These are phyloP conservation scores for Phenganax stokvisi DNA, from an alignment of 92 coral and sea anemone genomes.

Conservation along the genomic window DNA sequence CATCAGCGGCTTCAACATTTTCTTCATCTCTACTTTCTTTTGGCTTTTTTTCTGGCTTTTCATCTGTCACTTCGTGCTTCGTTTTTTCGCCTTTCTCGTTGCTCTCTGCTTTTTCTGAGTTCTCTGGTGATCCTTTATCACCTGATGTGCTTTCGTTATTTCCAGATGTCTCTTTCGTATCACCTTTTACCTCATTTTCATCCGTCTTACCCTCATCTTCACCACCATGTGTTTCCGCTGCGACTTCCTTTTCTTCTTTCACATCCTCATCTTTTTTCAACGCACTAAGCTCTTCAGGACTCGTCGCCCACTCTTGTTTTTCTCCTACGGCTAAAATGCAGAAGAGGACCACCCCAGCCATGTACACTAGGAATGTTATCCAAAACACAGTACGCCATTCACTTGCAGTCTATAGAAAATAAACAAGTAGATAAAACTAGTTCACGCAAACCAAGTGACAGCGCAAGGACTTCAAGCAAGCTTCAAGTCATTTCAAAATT, in stretches of 20 bases:
- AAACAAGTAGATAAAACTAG: background rate
- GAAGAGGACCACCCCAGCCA: conserved; percentile 77
- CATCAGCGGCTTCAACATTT: conserved; percentile 7
- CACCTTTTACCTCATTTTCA: conserved; percentile 51
- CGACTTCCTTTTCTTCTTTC: conserved; percentile 30
- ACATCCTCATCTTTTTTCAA: conserved; percentile 53
- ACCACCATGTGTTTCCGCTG: conserved; percentile 2
- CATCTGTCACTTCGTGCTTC: conserved; percentile 13
- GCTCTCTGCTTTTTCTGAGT: conserved; percentile 7
- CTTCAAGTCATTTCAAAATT: background rate
- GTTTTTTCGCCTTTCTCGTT: background rate
- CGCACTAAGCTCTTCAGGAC: conserved; percentile 41
- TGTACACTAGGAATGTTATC: conserved; percentile 87
- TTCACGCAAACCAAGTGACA: too few species aligned
- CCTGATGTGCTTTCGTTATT: conserved; percentile 33
- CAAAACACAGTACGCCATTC: conserved; percentile 98
- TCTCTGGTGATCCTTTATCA: conserved; percentile 11
- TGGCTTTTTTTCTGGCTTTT: conserved; percentile 9
- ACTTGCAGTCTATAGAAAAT: conserved; percentile 64
- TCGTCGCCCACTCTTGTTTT: conserved; percentile 87
- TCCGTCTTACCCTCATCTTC: conserved; percentile 5
- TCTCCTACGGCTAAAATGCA: conserved; percentile 88
- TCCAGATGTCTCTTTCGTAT: conserved; percentile 43
- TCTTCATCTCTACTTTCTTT: conserved; percentile 5
- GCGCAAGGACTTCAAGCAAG: too few species aligned